Conservation (phyloP, 2,888 invertebrate species). For the Tanytarsus gracilentus region DNA sequence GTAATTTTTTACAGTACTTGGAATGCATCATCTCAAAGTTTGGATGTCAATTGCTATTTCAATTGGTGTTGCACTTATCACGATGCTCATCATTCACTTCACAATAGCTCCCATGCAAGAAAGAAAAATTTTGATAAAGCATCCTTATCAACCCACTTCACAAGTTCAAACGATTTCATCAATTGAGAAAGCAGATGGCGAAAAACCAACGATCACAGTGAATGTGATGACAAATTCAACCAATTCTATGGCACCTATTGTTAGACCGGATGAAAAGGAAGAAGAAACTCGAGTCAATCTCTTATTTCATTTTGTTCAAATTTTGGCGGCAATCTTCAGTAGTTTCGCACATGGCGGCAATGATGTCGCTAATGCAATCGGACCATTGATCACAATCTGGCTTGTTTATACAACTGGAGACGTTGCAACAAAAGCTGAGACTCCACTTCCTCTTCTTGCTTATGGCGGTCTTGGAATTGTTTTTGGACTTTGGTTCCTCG, state of each 20-base stretch:
- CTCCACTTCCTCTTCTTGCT: slow-evolving; percentile 82
- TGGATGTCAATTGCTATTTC: slow-evolving; percentile 6
- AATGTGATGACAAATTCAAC: slow-evolving; percentile 60
- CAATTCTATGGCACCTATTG: slow-evolving; percentile 92
- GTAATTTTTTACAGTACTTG: neutral
- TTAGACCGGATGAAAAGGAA: slow-evolving; percentile 84
- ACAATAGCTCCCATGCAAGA: slow-evolving; percentile 75
- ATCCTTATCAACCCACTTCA: slow-evolving; percentile 28
- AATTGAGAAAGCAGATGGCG: slow-evolving; percentile 34
- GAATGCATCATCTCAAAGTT: neutral
- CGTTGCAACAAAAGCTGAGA: slow-evolving; percentile 73
- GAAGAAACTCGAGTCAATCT: slow-evolving; percentile 45
- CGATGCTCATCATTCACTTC: slow-evolving; percentile 60
- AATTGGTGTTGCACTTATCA: slow-evolving; percentile 35
- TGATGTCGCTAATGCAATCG: slow-evolving; percentile 98
- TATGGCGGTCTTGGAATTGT: slow-evolving; percentile 96
- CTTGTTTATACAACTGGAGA: slow-evolving; percentile 78
- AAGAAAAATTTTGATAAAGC: slow-evolving; percentile 46
- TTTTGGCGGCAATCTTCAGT: slow-evolving; percentile 93
- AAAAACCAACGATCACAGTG: slow-evolving; percentile 42
- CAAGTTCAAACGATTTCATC: slow-evolving; percentile 40
- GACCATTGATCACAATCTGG: slow-evolving; percentile 91
- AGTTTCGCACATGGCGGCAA: slow-evolving; percentile 99
- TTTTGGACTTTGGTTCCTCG: slow-evolving; percentile 92
- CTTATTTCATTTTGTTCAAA: slow-evolving; percentile 84